Evolutionary conservation across 2,797 vertebrate genomes (phyloP).

Genomic region (Rhodeus uyekii): DNA sequence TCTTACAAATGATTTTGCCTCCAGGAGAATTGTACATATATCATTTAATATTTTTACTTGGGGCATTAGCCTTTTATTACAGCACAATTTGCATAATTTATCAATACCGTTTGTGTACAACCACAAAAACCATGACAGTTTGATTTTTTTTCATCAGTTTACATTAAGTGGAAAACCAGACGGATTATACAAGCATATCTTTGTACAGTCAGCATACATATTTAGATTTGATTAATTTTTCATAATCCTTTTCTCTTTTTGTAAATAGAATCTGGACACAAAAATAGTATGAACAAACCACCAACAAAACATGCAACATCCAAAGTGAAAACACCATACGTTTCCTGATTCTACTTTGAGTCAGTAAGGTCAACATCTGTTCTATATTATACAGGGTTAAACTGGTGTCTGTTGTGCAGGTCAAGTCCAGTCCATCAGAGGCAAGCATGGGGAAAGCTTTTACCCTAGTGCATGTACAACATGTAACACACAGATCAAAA

Average conservation of each 20-base stretch:
- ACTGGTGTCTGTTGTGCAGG: conserved; percentile 69
- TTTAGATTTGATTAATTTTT: conserved; percentile 77
- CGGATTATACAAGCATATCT: conserved; percentile 94
- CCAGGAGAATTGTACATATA: conserved; percentile 80
- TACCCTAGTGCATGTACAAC: conserved; percentile 57
- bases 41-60: conserved; percentile 94
- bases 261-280: conserved; percentile 82
- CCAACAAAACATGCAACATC: conserved; percentile 96
- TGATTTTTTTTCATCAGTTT: conserved; percentile 76
- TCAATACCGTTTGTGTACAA: conserved; percentile 97
- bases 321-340: conserved; percentile 90
- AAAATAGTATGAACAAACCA: conserved; percentile 87
- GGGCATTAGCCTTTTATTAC: conserved; percentile 92
- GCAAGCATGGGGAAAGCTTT: conserved; percentile 61
- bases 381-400: conserved; percentile 64
- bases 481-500: conserved; percentile 72
- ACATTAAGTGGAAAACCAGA: conserved; percentile 93
- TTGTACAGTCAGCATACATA: conserved; percentile 87
- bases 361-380: conserved; percentile 67
- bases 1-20: conserved; percentile 39
- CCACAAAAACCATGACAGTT: conserved; percentile 95
- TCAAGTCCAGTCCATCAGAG: conserved; percentile 60
- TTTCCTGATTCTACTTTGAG: conserved; percentile 80
- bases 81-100: conserved; percentile 97
- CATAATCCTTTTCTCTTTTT: conserved; percentile 66